phyloP scores from a whole-genome alignment of 2,888 invertebrate genomes.

The Lasioglossum villosulum region DNA sequence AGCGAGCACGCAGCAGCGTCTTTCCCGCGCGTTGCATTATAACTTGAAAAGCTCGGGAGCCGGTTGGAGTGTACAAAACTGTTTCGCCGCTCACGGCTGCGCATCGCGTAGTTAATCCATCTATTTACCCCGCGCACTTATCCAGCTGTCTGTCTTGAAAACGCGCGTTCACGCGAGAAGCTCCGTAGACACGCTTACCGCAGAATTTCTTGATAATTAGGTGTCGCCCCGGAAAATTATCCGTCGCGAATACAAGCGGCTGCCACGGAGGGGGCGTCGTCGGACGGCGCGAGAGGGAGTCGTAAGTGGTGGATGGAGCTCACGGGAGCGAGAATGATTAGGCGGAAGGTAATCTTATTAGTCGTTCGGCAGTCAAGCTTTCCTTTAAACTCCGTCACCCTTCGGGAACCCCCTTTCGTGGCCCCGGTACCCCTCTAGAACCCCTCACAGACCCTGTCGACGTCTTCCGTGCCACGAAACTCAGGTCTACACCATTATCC shows the following conservation, averaged over 20 bases:
- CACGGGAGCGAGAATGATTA: conserved; percentile 66
- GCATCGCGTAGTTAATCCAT: conserved; percentile 39
- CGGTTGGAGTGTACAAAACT: conserved; percentile 35
- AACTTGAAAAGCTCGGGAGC: conserved; percentile 7
- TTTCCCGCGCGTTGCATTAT: background rate
- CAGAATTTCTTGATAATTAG: conserved; percentile 80
- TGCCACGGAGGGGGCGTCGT: background rate
- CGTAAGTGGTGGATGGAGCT: conserved; percentile 38
- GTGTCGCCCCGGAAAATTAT: conserved; percentile 78
- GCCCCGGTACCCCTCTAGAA: background rate
- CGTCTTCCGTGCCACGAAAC: conserved; percentile 7
- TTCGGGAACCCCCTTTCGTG: background rate
- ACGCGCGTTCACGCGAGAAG: conserved; percentile 12
- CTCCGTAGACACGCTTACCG: conserved; percentile 38
- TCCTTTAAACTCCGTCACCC: conserved; percentile 64
- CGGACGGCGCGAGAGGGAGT: background rate
- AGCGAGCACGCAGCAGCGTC: background rate
- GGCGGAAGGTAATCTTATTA: conserved; percentile 74
- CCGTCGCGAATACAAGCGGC: conserved; percentile 46
- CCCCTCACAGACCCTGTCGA: background rate
- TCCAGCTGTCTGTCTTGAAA: conserved; percentile 23
- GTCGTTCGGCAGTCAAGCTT: conserved; percentile 72
- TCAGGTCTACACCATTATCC: conserved; percentile 38
- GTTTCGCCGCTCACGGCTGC: background rate
- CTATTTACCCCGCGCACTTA: conserved; percentile 29